Conservation (phyloP, 2,888 invertebrate genomes). For the Arrhopalites spinosus region DNA sequence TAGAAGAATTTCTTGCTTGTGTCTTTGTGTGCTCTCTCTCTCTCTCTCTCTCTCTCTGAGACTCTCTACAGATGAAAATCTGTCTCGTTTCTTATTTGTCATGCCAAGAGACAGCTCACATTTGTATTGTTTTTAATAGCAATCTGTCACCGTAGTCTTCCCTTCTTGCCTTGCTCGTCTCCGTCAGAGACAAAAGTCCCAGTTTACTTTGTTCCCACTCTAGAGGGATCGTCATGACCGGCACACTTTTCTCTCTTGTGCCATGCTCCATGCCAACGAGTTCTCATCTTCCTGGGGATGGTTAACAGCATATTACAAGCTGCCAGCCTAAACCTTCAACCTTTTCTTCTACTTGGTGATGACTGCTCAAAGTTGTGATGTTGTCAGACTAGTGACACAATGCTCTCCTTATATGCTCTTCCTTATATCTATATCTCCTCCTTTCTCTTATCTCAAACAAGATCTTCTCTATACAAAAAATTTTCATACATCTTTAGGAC, state of each 20-base stretch:
- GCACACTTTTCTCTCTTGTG: slow-evolving; percentile 3
- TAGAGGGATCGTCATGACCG: not conserved
- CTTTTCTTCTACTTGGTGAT: not conserved
- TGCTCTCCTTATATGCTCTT: not conserved
- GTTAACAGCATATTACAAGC: not conserved
- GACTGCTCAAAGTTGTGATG: too few relatives aligned
- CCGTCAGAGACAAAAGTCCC: slow-evolving; percentile 12
- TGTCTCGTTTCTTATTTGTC: slow-evolving; percentile 1
- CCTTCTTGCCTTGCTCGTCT: not conserved
- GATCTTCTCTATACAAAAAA: not conserved
- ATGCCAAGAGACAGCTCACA: slow-evolving; percentile 16
- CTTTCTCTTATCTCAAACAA: not conserved
- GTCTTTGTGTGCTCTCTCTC: too few relatives aligned
- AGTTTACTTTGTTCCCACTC: slow-evolving; percentile 16
- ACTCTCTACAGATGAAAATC: not conserved
- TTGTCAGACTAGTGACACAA: too few relatives aligned
- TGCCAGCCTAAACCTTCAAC: not conserved
- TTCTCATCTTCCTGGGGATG: not conserved
- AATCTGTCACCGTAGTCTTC: slow-evolving; percentile 27
- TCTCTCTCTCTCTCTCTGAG: not conserved
- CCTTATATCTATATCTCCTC: not conserved
- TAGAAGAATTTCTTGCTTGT: too few relatives aligned
- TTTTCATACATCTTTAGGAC: too few relatives aligned
- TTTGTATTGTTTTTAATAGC: slow-evolving; percentile 37
- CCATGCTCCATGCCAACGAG: not conserved